Percentiles rank a stretch among this genome's conserved stretches.
Evolutionary conservation across 2,797 vertebrate species (phyloP).

Genomic region (Schizopygopsis pylzovi): DNA sequence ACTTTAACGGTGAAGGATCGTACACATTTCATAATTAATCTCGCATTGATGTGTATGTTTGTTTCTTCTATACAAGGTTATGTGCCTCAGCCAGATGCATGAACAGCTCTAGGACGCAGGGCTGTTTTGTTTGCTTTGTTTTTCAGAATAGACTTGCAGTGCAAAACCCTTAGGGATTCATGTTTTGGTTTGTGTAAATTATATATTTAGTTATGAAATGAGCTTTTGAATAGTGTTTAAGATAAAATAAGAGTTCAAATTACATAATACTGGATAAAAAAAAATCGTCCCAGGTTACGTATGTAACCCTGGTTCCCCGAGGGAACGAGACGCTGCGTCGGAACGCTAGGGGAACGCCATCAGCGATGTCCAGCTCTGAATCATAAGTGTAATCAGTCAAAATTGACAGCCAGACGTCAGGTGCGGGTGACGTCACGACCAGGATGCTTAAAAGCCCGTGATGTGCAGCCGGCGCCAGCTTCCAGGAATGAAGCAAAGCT

Average conservation of each 20-base stretch:
- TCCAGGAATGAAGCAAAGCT: too few relatives aligned
- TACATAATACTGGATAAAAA: not conserved
- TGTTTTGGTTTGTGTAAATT: not conserved
- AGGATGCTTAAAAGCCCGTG: too few relatives aligned
- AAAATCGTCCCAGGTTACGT: too few relatives aligned
- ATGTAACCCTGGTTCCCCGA: too few relatives aligned
- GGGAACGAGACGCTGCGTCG: too few relatives aligned
- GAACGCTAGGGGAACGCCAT: too few relatives aligned
- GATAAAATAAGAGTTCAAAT: not conserved
- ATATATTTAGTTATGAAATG: not conserved
- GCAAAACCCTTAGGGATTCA: not conserved
- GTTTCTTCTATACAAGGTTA: not conserved
- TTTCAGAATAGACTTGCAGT: not conserved
- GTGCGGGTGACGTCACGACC: too few relatives aligned
- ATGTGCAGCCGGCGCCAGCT: too few relatives aligned
- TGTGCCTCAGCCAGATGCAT: not conserved
- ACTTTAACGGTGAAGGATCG: not conserved
- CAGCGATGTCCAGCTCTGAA: too few relatives aligned
- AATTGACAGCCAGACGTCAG: too few relatives aligned
- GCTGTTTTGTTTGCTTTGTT: slow-evolving; percentile 9
- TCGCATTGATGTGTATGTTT: not conserved
- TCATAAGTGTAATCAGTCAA: too few relatives aligned
- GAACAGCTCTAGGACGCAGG: not conserved
- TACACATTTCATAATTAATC: not conserved
- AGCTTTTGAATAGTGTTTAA: not conserved